A percentile compares a stretch with the other conserved stretches of the same genome.
phyloP scores from a whole-genome alignment of 2,888 invertebrate species.

The Dimorphilus gyrociliatus region DNA sequence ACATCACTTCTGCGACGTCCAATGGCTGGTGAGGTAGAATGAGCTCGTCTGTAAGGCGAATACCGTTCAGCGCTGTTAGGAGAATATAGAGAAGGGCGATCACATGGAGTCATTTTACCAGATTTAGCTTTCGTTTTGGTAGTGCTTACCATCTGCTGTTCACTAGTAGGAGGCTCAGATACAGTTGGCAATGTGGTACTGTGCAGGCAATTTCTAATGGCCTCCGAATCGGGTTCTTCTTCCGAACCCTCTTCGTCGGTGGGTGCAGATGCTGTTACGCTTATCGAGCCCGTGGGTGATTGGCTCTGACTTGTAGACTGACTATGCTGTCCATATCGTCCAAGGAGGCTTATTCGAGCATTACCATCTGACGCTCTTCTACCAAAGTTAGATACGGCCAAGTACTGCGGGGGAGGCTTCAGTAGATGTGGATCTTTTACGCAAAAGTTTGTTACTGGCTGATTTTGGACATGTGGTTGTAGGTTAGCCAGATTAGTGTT shows the following conservation, averaged over 20 bases:
- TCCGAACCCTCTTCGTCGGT: slow-evolving; percentile 28
- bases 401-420: slow-evolving; percentile 67
- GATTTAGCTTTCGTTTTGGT: background rate
- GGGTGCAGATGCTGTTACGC: too few species aligned
- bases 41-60: slow-evolving; percentile 77
- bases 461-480: slow-evolving; percentile 63
- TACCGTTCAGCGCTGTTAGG: slow-evolving; percentile 60
- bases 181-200: too few species aligned
- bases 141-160: too few species aligned
- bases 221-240: slow-evolving; percentile 42
- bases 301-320: too few species aligned
- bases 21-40: too few species aligned
- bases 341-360: background rate
- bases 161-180: too few species aligned
- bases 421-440: slow-evolving; percentile 81
- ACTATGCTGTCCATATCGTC: too few species aligned
- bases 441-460: slow-evolving; percentile 65
- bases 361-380: slow-evolving; percentile 11
- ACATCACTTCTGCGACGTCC: too few species aligned
- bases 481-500: slow-evolving; percentile 68
- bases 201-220: too few species aligned
- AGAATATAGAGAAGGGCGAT: slow-evolving; percentile 38
- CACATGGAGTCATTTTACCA: slow-evolving; percentile 2
- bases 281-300: too few species aligned
- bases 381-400: slow-evolving; percentile 42